Evolutionary conservation across 2,888 invertebrate genomes (phyloP).

Genomic region (Merodon equestris): DNA sequence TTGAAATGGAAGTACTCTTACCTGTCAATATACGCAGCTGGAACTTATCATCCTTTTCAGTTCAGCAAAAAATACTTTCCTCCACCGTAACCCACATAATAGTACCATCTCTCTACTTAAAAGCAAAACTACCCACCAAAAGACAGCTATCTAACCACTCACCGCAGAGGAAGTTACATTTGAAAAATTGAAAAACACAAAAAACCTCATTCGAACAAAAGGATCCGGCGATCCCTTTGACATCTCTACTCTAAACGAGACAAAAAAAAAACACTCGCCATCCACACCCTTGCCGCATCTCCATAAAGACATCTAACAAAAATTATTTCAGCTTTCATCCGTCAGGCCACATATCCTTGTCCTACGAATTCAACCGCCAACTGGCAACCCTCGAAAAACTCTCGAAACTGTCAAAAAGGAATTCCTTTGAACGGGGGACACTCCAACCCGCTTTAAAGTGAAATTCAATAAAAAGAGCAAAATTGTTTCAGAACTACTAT

Average conservation of each 20-base stretch:
- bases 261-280: constrained; percentile 29
- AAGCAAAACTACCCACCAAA: too few relatives aligned
- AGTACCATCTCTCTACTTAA: too few relatives aligned
- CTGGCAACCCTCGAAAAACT: constrained; percentile 57
- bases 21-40: too few relatives aligned
- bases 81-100: too few relatives aligned
- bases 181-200: constrained; percentile 45
- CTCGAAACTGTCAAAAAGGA: constrained; percentile 65
- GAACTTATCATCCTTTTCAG: too few relatives aligned
- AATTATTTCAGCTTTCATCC: neutral
- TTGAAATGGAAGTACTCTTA: too few relatives aligned
- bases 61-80: too few relatives aligned
- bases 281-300: constrained; percentile 28
- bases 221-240: constrained; percentile 35
- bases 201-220: constrained; percentile 15
- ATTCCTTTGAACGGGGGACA: constrained; percentile 45
- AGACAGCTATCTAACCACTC: constrained; percentile 22
- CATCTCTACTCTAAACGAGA: constrained; percentile 21
- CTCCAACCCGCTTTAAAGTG: constrained; percentile 11
- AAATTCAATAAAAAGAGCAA: constrained; percentile 26
- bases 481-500: constrained; percentile 51
- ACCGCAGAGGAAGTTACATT: constrained; percentile 50
- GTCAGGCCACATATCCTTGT: too few relatives aligned
- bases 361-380: constrained; percentile 21
- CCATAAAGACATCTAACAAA: constrained; percentile 36